Evolutionary conservation across 1,140 invertebrate genomes (phyloP), one percentile per base, ranked within the genome.

Genomic region (Hypsibius dujardini): DNA sequence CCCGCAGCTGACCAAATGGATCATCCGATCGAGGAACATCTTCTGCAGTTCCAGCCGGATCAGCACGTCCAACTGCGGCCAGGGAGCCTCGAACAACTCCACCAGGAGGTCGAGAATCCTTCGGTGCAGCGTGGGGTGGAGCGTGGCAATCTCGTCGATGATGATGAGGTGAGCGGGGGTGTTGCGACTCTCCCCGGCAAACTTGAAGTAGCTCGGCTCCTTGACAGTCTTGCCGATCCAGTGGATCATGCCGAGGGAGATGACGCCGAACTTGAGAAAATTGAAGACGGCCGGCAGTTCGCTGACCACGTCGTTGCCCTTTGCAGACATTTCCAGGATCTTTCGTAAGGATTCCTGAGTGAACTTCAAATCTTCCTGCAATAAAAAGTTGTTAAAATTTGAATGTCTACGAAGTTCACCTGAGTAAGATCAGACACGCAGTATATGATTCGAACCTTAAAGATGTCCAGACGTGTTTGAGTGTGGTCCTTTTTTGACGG

Each of bases 211-310:
- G 70, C 88, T 94, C 1, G 90, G 85, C 77, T 97, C 93, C 46
- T 90, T 92, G 0, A 97, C 92, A 42, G 90, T 92, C 77, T 88
- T 89, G 79, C 95, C 90, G 1, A 98, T 90, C 92, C 93, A 98
- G n/a, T 76, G 71, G 60, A 81, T 86, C 0, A 97, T 85, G 62
- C 93, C 93, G 74, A 95, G 88, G 42, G 91, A 89, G 12, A 95
- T 91, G 28, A 97, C 92, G 12, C 94, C 92, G 82, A 88, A 93
- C 76, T 90, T 92, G 76, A 47, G 15, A n/a, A 77, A 62, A n/a
- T 74, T 47, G 28, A 75, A 73, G 46, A 70, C 71, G 2, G 70
- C 47, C 2, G 75, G n/a, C 2, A 78, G 62, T 70, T 76, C 76
- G 50, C 76, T 70, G 40, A 62, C n/a, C 47, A 42, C 59, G 59